These are phyloP conservation scores for Dicycla oo DNA, from an alignment of 2,888 invertebrate genomes.

Conservation along the genomic window DNA sequence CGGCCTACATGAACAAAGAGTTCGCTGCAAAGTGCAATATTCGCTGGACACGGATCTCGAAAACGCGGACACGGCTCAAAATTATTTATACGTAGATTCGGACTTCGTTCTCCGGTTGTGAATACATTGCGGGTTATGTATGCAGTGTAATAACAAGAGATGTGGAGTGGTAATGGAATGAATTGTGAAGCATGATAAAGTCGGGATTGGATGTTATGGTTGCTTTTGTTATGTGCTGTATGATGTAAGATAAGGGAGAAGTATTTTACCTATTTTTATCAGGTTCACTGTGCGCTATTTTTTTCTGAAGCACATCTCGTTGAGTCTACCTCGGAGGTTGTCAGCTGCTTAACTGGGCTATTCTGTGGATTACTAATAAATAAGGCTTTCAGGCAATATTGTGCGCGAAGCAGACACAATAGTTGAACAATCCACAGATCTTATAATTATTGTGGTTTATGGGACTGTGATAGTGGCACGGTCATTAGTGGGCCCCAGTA, in stretches of 20 bases:
- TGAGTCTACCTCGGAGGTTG: no score
- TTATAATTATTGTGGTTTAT: not conserved
- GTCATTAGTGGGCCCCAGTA: no score
- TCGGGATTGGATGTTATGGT: not conserved
- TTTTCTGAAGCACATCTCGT: no score
- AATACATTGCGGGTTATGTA: constrained; percentile 35
- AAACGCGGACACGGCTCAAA: constrained; percentile 59
- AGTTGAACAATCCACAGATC: no score
- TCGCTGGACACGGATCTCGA: constrained; percentile 61
- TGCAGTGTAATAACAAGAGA: constrained; percentile 18
- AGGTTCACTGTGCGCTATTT: not conserved
- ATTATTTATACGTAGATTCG: constrained; percentile 49
- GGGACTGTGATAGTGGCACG: no score
- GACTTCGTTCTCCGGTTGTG: constrained; percentile 32
- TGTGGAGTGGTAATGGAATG: constrained; percentile 32
- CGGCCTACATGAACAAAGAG: constrained; percentile 71
- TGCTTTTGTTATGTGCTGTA: not conserved
- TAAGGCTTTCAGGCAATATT: not conserved
- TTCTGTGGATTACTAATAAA: not conserved
- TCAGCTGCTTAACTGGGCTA: not conserved
- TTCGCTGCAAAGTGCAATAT: constrained; percentile 74
- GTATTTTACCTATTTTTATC: not conserved
- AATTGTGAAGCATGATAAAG: constrained; percentile 24
- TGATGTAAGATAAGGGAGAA: not conserved
- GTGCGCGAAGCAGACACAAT: not conserved